These are phyloP conservation scores for Salvator merianae DNA, from an alignment of 2,113 vertebrate species.

Conservation along the genomic window DNA sequence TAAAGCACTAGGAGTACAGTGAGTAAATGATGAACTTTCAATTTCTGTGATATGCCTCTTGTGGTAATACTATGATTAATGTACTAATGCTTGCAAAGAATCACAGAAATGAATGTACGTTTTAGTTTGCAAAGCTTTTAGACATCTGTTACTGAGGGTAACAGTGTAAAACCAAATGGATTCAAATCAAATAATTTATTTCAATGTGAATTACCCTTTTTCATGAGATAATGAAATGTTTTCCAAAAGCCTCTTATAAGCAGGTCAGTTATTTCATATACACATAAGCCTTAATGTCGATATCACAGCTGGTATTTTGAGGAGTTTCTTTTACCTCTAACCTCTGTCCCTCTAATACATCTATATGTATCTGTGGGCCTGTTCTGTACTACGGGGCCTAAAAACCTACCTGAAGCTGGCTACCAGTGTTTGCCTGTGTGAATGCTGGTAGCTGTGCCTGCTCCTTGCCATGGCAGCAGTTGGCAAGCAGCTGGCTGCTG, in stretches of 20 bases:
- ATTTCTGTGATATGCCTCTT: background rate
- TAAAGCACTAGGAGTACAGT: background rate
- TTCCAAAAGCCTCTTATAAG: background rate
- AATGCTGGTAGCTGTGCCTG: too few relatives aligned
- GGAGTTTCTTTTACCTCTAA: background rate
- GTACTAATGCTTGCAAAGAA: background rate
- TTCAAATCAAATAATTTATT: constrained; percentile 17
- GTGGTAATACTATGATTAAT: too few relatives aligned
- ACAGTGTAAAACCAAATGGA: constrained; percentile 31
- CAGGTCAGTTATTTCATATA: background rate
- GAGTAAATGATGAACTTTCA: background rate
- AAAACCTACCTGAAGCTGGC: too few relatives aligned
- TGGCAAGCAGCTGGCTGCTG: too few relatives aligned
- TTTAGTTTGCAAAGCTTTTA: constrained; percentile 38
- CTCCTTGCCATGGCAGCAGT: too few relatives aligned
- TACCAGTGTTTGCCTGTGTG: too few relatives aligned
- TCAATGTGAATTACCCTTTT: constrained; percentile 15
- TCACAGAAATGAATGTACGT: constrained; percentile 8
- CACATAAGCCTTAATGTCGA: background rate
- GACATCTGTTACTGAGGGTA: constrained; percentile 1
- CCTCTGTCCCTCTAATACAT: background rate
- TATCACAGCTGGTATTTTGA: background rate
- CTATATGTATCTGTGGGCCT: background rate
- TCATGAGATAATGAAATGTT: background rate
- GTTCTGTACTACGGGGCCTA: too few relatives aligned